A percentile compares a stretch with the other conserved stretches of the same genome.
Evolutionary conservation across 2,888 invertebrate genomes (phyloP).

Genomic region (Bruchidius siliquastri): DNA sequence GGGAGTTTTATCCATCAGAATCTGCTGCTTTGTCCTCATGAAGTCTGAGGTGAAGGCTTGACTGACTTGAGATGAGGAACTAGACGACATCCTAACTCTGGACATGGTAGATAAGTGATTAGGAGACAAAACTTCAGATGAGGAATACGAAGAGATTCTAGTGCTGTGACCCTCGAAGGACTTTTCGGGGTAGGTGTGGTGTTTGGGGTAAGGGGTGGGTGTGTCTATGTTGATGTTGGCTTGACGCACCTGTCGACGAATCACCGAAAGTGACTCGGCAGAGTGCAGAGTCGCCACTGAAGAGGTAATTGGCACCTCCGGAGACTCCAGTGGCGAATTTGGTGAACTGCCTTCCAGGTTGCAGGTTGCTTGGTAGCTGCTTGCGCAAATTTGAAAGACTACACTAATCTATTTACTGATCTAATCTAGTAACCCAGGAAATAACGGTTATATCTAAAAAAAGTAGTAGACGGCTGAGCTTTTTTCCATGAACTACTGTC

Average conservation of each 20-base stretch:
- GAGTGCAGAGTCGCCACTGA: constrained; percentile 63
- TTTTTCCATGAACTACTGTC: no score
- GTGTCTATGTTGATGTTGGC: constrained; percentile 18
- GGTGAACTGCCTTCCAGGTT: constrained; percentile 72
- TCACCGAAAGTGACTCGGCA: constrained; percentile 54
- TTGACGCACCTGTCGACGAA: constrained; percentile 49
- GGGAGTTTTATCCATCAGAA: constrained; percentile 49
- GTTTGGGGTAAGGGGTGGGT: constrained; percentile 22
- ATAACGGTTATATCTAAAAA: no score
- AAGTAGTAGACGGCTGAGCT: no score
- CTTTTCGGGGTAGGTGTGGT: constrained; percentile 28
- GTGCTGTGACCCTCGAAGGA: constrained; percentile 68
- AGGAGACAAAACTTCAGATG: not conserved
- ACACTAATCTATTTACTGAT: not conserved
- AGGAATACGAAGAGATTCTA: constrained; percentile 49
- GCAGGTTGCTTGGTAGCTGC: constrained; percentile 77
- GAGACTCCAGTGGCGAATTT: constrained; percentile 80
- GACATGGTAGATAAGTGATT: not conserved
- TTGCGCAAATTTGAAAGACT: constrained; percentile 33
- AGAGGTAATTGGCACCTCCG: constrained; percentile 65
- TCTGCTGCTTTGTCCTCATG: not conserved
- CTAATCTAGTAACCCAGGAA: not conserved
- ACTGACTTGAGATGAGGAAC: constrained; percentile 6
- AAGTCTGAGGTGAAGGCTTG: constrained; percentile 6
- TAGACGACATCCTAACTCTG: not conserved